Percentiles rank a stretch among this genome's conserved stretches.
phyloP scores from a whole-genome alignment of 2,113 vertebrate genomes.

The Ptilorrhoa leucosticta region DNA sequence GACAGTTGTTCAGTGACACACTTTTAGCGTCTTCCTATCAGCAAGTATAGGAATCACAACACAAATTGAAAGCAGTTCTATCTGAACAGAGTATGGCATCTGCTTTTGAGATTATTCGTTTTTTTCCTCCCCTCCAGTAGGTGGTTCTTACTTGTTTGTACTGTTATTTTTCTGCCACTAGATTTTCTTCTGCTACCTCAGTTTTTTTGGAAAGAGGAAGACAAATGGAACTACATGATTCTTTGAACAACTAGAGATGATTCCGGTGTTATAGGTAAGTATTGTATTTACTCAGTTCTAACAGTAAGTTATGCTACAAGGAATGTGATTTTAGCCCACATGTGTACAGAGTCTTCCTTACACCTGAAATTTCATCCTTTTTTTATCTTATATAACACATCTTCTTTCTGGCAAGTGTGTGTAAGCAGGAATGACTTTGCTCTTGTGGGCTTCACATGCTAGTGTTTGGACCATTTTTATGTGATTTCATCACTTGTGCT shows the following conservation, averaged over 20 bases:
- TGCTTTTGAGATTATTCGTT: background rate
- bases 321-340: background rate
- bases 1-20: background rate
- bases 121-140: too few species aligned
- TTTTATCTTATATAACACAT: background rate
- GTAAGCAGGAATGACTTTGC: background rate
- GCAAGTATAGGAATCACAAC: background rate
- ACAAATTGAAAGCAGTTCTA: background rate
- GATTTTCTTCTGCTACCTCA: constrained; percentile 40
- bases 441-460: background rate
- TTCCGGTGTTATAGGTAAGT: background rate
- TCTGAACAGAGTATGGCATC: background rate
- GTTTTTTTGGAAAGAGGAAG: background rate
- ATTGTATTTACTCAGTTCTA: background rate
- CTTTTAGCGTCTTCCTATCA: background rate
- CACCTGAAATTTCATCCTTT: background rate
- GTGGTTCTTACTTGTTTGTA: background rate
- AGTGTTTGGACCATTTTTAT: background rate
- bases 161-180: background rate
- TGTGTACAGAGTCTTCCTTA: background rate
- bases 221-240: background rate
- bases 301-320: background rate
- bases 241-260: background rate
- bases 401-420: background rate
- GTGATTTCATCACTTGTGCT: background rate